Conservation (phyloP, 1,140 invertebrate genomes). For the Pseudomyrmex dendroicus region DNA sequence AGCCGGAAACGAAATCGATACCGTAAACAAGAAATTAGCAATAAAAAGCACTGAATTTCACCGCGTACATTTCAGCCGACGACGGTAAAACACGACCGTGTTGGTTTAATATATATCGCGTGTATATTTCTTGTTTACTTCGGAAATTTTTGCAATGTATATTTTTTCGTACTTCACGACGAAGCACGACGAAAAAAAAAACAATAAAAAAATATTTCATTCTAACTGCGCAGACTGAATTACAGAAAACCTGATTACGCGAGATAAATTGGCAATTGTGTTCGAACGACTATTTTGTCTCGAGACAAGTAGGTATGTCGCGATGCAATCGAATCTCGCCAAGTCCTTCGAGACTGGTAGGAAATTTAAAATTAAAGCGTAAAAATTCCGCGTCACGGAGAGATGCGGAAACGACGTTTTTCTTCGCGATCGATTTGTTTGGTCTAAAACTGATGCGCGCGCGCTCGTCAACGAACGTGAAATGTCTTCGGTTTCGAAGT, state of each 20-base stretch:
- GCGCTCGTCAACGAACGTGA: neutral
- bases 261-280: constrained; percentile 39
- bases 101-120: constrained; percentile 2
- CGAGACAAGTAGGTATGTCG: constrained; percentile 10
- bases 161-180: constrained; percentile 7
- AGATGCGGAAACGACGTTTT: constrained; percentile 58
- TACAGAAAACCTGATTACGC: constrained; percentile 26
- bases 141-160: constrained; percentile 12
- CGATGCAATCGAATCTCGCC: neutral
- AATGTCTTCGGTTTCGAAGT: constrained; percentile 18
- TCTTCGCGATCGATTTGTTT: constrained; percentile 47
- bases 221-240: constrained; percentile 4
- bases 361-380: constrained; percentile 54
- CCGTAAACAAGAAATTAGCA: neutral
- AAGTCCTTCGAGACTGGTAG: neutral
- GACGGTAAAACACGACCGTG: constrained; percentile 6
- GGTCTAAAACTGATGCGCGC: constrained; percentile 25
- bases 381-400: neutral
- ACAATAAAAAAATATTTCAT: neutral
- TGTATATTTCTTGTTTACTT: constrained; percentile 22
- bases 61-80: neutral
- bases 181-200: neutral
- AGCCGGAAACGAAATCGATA: neutral
- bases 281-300: constrained; percentile 18
- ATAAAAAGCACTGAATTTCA: neutral